phyloP scores from a whole-genome alignment of 1,140 invertebrate species.

The Megathymus violae region DNA sequence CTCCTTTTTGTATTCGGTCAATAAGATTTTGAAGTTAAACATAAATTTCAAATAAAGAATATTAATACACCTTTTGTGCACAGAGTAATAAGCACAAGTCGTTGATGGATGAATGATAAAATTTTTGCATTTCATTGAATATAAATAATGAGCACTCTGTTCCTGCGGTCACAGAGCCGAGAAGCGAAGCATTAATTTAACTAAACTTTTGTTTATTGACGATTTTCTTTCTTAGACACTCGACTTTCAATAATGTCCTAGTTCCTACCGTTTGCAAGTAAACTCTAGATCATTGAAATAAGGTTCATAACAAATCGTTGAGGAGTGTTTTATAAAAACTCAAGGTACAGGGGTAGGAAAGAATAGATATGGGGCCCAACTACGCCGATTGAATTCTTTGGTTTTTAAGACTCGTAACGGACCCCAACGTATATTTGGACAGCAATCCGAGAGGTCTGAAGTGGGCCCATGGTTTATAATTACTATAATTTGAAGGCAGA shows the following conservation, averaged over 20 bases:
- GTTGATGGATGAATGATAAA: constrained; percentile 23
- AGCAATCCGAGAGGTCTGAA: constrained; percentile 79
- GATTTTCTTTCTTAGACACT: constrained; percentile 79
- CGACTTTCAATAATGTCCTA: constrained; percentile 60
- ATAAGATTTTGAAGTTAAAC: too few relatives aligned
- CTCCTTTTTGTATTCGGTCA: not conserved
- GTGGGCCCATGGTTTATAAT: constrained; percentile 78
- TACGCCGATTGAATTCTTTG: constrained; percentile 76
- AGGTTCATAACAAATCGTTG: constrained; percentile 33
- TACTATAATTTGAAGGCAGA: constrained; percentile 80
- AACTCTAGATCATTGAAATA: constrained; percentile 27
- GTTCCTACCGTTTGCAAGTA: constrained; percentile 24
- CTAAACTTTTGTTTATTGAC: constrained; percentile 80
- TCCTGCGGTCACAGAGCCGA: constrained; percentile 50
- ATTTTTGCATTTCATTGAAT: constrained; percentile 24
- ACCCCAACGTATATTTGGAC: constrained; percentile 83
- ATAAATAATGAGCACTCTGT: constrained; percentile 51
- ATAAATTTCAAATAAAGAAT: not conserved
- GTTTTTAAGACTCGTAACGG: constrained; percentile 76
- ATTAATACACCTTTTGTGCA: constrained; percentile 18
- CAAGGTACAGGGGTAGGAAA: constrained; percentile 66
- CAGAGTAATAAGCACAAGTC: constrained; percentile 3
- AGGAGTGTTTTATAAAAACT: constrained; percentile 32
- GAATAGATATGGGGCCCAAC: constrained; percentile 81
- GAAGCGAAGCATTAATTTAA: constrained; percentile 75